These are phyloP conservation scores for Apogon hyalosoma DNA, from an alignment of 2,797 vertebrate genomes.

Conservation along the genomic window DNA sequence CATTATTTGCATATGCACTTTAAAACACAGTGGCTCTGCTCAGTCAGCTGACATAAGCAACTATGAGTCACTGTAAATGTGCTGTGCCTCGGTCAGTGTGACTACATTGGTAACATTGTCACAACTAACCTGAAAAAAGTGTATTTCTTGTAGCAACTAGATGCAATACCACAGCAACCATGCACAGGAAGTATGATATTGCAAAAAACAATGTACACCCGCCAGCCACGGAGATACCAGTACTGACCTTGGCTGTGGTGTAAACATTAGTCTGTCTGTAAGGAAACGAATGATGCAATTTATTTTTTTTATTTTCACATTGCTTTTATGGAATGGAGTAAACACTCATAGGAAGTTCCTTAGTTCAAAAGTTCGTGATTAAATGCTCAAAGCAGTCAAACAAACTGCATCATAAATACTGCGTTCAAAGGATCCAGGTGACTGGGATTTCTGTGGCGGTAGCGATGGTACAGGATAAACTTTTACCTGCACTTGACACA, in stretches of 20 bases:
- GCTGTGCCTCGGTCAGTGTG: constrained; percentile 11
- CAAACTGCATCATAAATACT: not conserved
- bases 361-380: constrained; percentile 36
- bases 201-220: constrained; percentile 26
- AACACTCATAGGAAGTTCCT: constrained; percentile 19
- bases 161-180: no score
- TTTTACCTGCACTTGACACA: no score
- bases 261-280: constrained; percentile 38
- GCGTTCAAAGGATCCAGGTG: not conserved
- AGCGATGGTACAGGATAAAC: no score
- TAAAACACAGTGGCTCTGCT: constrained; percentile 1
- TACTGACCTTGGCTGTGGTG: constrained; percentile 20
- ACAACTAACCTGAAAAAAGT: constrained; percentile 3
- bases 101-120: constrained; percentile 5
- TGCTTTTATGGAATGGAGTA: constrained; percentile 6
- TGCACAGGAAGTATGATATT: constrained; percentile 13
- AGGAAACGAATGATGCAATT: constrained; percentile 47
- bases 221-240: constrained; percentile 26
- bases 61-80: constrained; percentile 6
- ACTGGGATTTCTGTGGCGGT: not conserved
- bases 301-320: not conserved
- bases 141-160: not conserved
- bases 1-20: no score
- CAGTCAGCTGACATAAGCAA: constrained; percentile 39
- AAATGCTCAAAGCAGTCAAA: constrained; percentile 5